Evolutionary conservation across 1,140 invertebrate genomes (phyloP), one percentile per base, ranked within the genome.

Genomic region (Spodoptera litura): DNA sequence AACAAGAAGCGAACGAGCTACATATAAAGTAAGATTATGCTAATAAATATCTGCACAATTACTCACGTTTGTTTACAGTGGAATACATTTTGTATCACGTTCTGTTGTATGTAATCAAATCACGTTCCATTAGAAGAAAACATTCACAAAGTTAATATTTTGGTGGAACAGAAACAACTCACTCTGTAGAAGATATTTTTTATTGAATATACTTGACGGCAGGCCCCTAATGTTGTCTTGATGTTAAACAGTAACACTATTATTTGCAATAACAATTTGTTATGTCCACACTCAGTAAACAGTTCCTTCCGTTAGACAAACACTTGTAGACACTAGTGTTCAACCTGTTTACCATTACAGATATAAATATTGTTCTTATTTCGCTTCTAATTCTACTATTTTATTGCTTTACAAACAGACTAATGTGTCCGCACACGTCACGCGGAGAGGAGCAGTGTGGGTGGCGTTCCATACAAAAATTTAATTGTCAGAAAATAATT

Each of bases 401-500:
- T 52, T 53, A 66, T 31, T 49, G 44, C 70, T 71, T 58, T 75
- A 53, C n/a, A 27, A 80, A 53, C n/a, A 27, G 53, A 79, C 58
- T 59, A 51, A 25, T 20, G 10, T 71, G 15, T 58, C 38, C n/a
- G 44, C 38, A 49, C 61, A 51, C 53, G 72, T 68, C 62, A 64
- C 27, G 55, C 58, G 2, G 11, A 58, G 78, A 70, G 49, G 52
- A 70, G 56, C 72, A 53, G 38, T 71, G 59, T 80, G 78, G 72
- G 78, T 76, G 78, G 72, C 66, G 20, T 44, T n/a, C 51, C 31
- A 81, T 74, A 73, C 74, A 53, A 78, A 80, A 78, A 66, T 72
- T 75, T 81, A 81, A 81, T 83, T 71, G 59, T 61, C 79, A 81
- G 64, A 82, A 80, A 64, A 83, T 79, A 80, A 73, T 87, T 89